A percentile compares a stretch with the other conserved stretches of the same genome.
These are phyloP conservation scores for Nephrotoma flavescens DNA, from an alignment of 2,888 invertebrate genomes.

Conservation along the genomic window DNA sequence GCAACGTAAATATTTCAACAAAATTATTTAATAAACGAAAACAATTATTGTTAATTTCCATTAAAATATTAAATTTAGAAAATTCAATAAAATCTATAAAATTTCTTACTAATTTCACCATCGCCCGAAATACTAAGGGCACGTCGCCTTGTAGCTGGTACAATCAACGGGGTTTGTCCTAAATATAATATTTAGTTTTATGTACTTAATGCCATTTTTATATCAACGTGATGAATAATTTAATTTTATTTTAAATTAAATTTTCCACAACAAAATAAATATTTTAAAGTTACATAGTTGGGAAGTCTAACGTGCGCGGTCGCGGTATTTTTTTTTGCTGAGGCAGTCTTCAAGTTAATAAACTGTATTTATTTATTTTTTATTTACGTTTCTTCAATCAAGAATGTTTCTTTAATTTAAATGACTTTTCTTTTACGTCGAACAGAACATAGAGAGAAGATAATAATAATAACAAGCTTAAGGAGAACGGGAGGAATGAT, in stretches of 20 bases:
- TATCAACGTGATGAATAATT: not conserved
- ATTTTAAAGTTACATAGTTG: not conserved
- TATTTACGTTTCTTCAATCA: not conserved
- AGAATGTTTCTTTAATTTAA: not conserved
- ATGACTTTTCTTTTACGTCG: not conserved
- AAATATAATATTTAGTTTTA: conserved; percentile 5
- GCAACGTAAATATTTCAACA: not conserved
- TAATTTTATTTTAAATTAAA: not conserved
- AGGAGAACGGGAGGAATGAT: not conserved
- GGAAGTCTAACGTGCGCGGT: not conserved
- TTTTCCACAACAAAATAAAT: not conserved
- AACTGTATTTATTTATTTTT: not conserved
- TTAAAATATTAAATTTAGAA: not conserved
- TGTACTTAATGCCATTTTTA: not conserved
- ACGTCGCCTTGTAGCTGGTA: conserved; percentile 35
- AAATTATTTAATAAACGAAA: not conserved
- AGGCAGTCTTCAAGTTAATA: not conserved
- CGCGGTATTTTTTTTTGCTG: not conserved
- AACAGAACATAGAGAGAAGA: not conserved
- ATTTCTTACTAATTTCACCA: conserved; percentile 54
- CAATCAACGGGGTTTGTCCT: conserved; percentile 27
- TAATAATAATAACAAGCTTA: not conserved
- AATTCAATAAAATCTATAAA: not conserved
- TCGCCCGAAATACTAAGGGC: conserved; percentile 55
- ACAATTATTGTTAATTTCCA: not conserved